These are phyloP conservation scores for Papilio demoleus DNA, from an alignment of 2,888 invertebrate genomes.

Conservation along the genomic window DNA sequence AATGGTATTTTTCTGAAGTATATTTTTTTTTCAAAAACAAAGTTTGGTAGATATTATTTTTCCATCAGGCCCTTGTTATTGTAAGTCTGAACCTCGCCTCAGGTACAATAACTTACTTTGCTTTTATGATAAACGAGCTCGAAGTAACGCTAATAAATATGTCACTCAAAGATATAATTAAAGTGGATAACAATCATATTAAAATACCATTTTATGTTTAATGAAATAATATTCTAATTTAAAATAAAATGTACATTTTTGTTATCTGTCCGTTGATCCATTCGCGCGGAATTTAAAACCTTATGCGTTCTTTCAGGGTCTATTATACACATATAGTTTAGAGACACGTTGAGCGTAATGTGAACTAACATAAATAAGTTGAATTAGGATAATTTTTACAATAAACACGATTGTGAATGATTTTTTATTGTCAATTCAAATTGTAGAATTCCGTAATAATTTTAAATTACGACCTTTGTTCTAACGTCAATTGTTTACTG, in stretches of 20 bases:
- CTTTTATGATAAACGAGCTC: neutral
- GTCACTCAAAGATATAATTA: neutral
- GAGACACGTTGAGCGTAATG: no score
- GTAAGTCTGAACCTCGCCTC: slow-evolving; percentile 14
- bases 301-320: no score
- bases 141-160: neutral
- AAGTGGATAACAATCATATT: neutral
- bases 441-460: no score
- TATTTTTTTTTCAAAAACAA: neutral
- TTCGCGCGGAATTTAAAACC: no score
- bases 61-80: slow-evolving; percentile 23
- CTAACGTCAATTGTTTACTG: no score
- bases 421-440: neutral
- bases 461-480: no score
- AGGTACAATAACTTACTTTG: neutral
- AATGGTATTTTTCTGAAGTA: neutral
- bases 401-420: neutral
- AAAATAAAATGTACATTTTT: no score
- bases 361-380: neutral
- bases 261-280: no score
- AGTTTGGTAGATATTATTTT: neutral
- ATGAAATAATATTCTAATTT: no score
- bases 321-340: no score
- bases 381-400: neutral
- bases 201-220: no score